These are phyloP conservation scores for Mormyrops attenuatus DNA, from an alignment of 2,797 vertebrate genomes.

Conservation along the genomic window DNA sequence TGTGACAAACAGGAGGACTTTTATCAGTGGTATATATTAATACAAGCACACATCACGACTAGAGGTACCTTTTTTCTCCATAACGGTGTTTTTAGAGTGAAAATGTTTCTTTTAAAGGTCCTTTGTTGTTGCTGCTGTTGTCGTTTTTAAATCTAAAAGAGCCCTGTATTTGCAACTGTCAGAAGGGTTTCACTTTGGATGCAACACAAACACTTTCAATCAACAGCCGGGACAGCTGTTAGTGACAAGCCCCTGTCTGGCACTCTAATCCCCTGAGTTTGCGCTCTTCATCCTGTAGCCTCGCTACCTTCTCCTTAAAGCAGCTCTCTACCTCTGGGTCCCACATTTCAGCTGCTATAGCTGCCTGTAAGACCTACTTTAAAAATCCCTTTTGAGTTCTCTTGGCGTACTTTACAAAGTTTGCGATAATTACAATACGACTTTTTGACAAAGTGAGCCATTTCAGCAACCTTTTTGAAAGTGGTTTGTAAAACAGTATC, in stretches of 20 bases:
- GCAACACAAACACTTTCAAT: constrained; percentile 74
- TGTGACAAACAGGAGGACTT: not conserved
- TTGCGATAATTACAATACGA: not conserved
- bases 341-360: not conserved
- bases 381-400: constrained; percentile 26
- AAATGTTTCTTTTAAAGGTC: constrained; percentile 23
- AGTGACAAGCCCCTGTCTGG: constrained; percentile 72
- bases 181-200: constrained; percentile 31
- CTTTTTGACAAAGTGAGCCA: constrained; percentile 59
- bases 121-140: constrained; percentile 9
- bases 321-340: not conserved
- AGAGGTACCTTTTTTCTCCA: not conserved
- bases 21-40: constrained; percentile 22
- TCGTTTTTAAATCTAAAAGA: constrained; percentile 16
- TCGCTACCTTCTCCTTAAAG: not conserved
- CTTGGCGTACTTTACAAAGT: constrained; percentile 56
- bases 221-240: constrained; percentile 71
- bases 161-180: not conserved
- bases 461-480: constrained; percentile 67
- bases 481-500: constrained; percentile 61
- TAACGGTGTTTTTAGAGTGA: not conserved
- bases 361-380: constrained; percentile 5
- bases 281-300: constrained; percentile 30
- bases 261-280: constrained; percentile 50
- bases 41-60: constrained; percentile 23